Evolutionary conservation across 2,888 invertebrate species (phyloP).

Genomic region (Ectemnius lituratus): DNA sequence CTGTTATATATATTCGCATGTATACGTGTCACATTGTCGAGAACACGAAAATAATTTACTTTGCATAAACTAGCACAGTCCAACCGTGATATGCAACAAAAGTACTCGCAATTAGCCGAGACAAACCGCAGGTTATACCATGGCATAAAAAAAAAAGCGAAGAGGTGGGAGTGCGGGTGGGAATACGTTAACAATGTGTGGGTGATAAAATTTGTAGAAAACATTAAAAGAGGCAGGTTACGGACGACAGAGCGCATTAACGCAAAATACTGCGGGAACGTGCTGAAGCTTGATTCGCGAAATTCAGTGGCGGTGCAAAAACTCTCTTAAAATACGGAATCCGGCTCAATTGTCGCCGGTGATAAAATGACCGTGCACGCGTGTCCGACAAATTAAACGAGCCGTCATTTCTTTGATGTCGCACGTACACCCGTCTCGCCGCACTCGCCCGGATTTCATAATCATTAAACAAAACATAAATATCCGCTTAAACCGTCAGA

Average conservation of each 20-base stretch:
- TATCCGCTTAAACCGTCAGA: background rate
- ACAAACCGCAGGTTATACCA: no score
- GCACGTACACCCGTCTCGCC: slow-evolving; percentile 23
- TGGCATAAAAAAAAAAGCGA: background rate
- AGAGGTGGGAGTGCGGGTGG: background rate
- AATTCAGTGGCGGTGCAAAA: slow-evolving; percentile 12
- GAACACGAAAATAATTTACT: no score
- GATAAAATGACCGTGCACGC: slow-evolving; percentile 24
- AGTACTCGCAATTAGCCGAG: no score
- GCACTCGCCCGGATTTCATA: slow-evolving; percentile 18
- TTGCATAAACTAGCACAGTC: no score
- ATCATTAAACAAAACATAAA: slow-evolving; percentile 32
- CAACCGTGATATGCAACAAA: no score
- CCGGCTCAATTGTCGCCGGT: slow-evolving; percentile 33
- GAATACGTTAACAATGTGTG: slow-evolving; percentile 2
- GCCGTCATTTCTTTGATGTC: slow-evolving; percentile 42
- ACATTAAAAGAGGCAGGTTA: slow-evolving; percentile 11
- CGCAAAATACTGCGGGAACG: slow-evolving; percentile 12
- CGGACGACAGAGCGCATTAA: slow-evolving; percentile 41
- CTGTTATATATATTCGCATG: no score
- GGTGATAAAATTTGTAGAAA: no score
- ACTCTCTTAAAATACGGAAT: slow-evolving; percentile 37
- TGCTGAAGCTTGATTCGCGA: slow-evolving; percentile 15
- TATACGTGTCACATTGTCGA: no score
- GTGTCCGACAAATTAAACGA: slow-evolving; percentile 31